Conservation (phyloP, 2,113 vertebrate species). For the Lagopus leucura region DNA sequence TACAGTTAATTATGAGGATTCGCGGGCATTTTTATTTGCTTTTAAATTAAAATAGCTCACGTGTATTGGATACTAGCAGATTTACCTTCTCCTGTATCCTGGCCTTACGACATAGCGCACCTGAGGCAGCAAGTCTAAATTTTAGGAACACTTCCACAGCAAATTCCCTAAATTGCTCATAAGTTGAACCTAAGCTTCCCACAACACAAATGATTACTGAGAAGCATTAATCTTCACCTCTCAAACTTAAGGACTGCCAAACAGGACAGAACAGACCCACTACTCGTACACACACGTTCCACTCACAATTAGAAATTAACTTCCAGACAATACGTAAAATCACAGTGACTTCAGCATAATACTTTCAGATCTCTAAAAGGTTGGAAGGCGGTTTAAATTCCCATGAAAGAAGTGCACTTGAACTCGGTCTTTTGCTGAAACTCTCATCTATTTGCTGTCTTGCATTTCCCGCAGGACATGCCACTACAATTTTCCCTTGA, state of each 20-base stretch:
- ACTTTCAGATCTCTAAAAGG: conserved; percentile 23
- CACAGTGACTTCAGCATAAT: conserved; percentile 33
- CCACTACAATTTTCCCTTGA: conserved; percentile 51
- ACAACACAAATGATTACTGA: background rate
- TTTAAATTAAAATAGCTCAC: background rate
- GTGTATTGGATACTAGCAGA: background rate
- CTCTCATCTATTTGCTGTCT: conserved; percentile 54
- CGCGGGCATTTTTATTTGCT: too few species aligned
- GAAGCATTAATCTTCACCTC: background rate
- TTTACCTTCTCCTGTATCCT: background rate
- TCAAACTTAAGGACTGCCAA: background rate
- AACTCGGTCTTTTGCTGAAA: conserved; percentile 17
- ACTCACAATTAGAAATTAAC: conserved; percentile 20
- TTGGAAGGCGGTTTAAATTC: conserved; percentile 47
- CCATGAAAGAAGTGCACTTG: conserved; percentile 20
- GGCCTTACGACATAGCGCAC: background rate
- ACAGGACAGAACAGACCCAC: background rate
- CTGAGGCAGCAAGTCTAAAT: background rate
- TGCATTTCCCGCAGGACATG: conserved; percentile 40
- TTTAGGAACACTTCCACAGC: background rate
- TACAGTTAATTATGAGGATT: background rate
- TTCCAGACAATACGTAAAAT: conserved; percentile 25
- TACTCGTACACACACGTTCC: background rate
- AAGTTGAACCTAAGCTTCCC: background rate
- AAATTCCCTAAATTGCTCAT: background rate